A percentile compares a stretch with the other conserved stretches of the same genome.
Evolutionary conservation across 1,140 invertebrate genomes (phyloP).

Genomic region (Marisa cornuarietis): DNA sequence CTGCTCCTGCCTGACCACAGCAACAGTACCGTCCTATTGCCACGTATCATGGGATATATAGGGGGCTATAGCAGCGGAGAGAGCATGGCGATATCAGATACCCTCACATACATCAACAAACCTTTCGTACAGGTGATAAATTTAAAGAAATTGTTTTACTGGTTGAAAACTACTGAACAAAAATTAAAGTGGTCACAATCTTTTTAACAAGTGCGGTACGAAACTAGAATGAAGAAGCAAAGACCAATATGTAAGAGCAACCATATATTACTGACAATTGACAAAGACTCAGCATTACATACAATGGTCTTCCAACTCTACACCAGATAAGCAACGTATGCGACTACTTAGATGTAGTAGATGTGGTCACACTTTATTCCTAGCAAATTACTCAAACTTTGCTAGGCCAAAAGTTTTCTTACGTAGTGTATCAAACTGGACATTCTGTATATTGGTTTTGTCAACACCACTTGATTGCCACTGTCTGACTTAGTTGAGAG

Average conservation of each 20-base stretch:
- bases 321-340: no score
- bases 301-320: no score
- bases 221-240: no score
- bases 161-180: no score
- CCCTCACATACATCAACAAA: not conserved
- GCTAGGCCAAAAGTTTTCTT: not conserved
- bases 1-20: constrained; percentile 58
- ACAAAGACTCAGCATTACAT: no score
- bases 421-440: not conserved
- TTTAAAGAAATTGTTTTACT: no score
- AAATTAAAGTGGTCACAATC: no score
- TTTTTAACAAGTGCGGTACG: no score
- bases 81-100: constrained; percentile 21
- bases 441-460: not conserved
- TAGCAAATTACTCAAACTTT: not conserved
- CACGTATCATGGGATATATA: constrained; percentile 30
- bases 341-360: not conserved
- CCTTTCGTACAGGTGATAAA: constrained; percentile 4
- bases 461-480: not conserved
- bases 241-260: no score
- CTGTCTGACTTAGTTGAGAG: not conserved
- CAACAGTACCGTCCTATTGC: constrained; percentile 72
- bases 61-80: constrained; percentile 13
- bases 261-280: no score
- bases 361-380: not conserved